Base-by-base conservation (phyloP, 2,797 vertebrate genomes). In the Mastacembelus armatus region DNA sequence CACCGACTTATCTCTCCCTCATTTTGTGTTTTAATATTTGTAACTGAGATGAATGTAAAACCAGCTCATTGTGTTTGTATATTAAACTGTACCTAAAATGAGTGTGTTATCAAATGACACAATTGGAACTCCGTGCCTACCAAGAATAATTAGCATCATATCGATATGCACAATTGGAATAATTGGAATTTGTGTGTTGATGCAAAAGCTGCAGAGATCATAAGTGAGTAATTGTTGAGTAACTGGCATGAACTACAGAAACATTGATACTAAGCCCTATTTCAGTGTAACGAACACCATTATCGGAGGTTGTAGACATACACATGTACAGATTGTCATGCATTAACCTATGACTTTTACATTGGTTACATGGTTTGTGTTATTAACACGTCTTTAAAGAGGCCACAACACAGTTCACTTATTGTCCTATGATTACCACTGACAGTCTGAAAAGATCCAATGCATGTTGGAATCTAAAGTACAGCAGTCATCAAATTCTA, bases 271-370 rank as follows among this genome's bases (percentile, higher is more conserved):
- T 75, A 75, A 85, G 74, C 80, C 80, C 74, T 85, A 88, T 81
- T 73, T 74, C 35, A 74, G 71, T 81, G 84, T 78, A 78, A 90
- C 80, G 82, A 75, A 88, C 79, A 89, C 59, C 63, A 73, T 85
- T 72, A 84, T 63, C 77, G 80, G 58, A 84, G 63, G 77, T 80
- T 84, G 77, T 75, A 76, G 78, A 89, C 81, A 80, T 60, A 83
- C 81, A 85, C 77, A 50, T 82, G 88, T 85, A 87, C 93, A 93
- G 94, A 96, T 94, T 93, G 93, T 95, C 95, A 95, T 95, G 95
- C 95, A 91, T 92, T 92, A 91, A 93, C 90, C 89, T 87, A 91
- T 89, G 91, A 90, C 88, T 45, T 80, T 80, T 72, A 89, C 82
- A 83, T 47, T 84, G 64, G n/a, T 18, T 74, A 84, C 64, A 68